A percentile compares a stretch with the other conserved stretches of the same genome.
Conservation (phyloP, 1,140 invertebrate species). For the Frieseomelitta varia region DNA sequence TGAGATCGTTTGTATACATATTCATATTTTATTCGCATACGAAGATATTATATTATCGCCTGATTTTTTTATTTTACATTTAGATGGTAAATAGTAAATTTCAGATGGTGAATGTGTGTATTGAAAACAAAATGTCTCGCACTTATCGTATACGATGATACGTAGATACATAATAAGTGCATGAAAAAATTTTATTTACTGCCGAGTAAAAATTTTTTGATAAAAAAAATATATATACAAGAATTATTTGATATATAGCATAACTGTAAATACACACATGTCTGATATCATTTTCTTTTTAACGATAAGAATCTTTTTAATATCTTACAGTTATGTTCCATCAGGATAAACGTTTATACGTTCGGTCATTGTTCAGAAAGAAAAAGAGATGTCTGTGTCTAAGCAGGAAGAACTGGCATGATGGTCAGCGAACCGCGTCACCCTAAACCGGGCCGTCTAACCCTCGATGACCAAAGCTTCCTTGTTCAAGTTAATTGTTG, state of each 20-base stretch:
- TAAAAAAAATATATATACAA: neutral
- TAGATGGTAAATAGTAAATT: neutral
- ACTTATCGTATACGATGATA: neutral
- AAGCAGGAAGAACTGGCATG: constrained; percentile 45
- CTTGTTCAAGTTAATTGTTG: constrained; percentile 57
- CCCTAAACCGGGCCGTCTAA: constrained; percentile 55
- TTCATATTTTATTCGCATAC: neutral
- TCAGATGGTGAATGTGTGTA: neutral
- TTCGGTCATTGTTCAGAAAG: neutral
- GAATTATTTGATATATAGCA: neutral
- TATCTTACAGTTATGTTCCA: neutral
- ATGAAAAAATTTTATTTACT: neutral
- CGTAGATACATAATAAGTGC: neutral
- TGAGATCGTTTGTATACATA: neutral
- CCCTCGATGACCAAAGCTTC: constrained; percentile 42
- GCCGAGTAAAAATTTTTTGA: neutral
- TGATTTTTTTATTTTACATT: neutral
- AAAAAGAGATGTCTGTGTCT: constrained; percentile 23
- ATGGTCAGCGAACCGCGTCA: constrained; percentile 53
- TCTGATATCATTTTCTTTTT: neutral
- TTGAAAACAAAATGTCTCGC: neutral
- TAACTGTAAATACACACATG: neutral
- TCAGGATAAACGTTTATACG: no score
- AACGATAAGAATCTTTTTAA: neutral
- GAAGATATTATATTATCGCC: neutral